phyloP scores from a whole-genome alignment of 2,888 invertebrate species.

The Xanthorhoe spadicearia region DNA sequence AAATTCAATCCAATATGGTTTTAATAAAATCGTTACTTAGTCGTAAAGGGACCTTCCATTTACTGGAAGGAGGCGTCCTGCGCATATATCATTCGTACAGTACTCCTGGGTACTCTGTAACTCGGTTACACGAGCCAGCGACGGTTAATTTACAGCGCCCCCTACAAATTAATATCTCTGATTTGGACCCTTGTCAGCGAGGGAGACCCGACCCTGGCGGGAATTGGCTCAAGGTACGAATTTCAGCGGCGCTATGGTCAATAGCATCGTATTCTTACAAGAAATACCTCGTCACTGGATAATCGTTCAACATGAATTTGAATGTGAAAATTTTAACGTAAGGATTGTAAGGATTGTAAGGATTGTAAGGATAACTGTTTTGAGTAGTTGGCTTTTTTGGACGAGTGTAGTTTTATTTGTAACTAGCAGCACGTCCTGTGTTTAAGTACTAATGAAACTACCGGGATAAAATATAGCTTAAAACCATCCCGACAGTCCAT shows the following conservation, averaged over 20 bases:
- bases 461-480: no score
- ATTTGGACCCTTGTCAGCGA: constrained; percentile 82
- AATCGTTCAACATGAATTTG: background rate
- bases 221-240: constrained; percentile 46
- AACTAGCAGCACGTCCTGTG: no score
- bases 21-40: constrained; percentile 5
- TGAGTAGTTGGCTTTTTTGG: background rate
- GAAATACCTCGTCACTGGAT: background rate
- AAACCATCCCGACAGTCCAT: no score
- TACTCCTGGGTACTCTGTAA: constrained; percentile 45
- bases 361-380: background rate
- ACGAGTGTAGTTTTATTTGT: background rate
- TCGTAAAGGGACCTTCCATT: constrained; percentile 21
- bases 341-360: background rate
- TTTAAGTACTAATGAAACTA: no score
- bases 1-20: background rate
- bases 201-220: constrained; percentile 50
- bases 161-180: constrained; percentile 83
- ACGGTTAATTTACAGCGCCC: constrained; percentile 79
- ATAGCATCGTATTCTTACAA: background rate
- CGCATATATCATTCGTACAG: constrained; percentile 39
- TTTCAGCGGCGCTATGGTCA: constrained; percentile 27
- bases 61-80: constrained; percentile 23
- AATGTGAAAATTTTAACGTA: background rate
- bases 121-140: constrained; percentile 70